Evolutionary conservation across 2,113 vertebrate species (phyloP).

Genomic region (Sander lucioperca): DNA sequence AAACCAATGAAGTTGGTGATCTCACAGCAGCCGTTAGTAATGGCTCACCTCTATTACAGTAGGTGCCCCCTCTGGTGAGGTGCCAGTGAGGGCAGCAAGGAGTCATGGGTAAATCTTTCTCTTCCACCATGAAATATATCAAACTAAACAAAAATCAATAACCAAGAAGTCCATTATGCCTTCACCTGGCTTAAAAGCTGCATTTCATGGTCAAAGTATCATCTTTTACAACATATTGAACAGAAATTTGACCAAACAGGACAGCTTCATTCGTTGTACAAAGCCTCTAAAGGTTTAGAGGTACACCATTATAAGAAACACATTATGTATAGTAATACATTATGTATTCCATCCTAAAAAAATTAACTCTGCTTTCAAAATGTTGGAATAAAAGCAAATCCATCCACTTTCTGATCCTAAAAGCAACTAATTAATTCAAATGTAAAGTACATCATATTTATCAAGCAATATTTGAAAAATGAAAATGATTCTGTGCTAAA

Average conservation of each 20-base stretch:
- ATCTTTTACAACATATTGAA: not conserved
- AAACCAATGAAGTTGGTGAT: conserved; percentile 44
- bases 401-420: not conserved
- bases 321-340: not conserved
- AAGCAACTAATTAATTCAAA: not conserved
- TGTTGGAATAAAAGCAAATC: not conserved
- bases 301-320: not conserved
- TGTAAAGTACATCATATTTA: not conserved
- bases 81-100: conserved; percentile 31
- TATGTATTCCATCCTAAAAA: not conserved
- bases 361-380: not conserved
- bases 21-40: conserved; percentile 49
- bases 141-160: conserved; percentile 30
- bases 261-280: not conserved
- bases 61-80: conserved; percentile 38
- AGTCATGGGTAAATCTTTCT: conserved; percentile 25
- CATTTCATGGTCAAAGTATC: not conserved
- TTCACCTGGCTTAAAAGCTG: not conserved
- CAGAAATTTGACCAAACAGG: not conserved
- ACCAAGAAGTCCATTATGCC: conserved; percentile 1
- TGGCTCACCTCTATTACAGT: conserved; percentile 57
- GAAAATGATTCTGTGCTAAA: not conserved
- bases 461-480: not conserved
- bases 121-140: conserved; percentile 14
- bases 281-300: not conserved